Conservation (phyloP, 2,797 vertebrate genomes). For the Lepilemur ruficaudatus region DNA sequence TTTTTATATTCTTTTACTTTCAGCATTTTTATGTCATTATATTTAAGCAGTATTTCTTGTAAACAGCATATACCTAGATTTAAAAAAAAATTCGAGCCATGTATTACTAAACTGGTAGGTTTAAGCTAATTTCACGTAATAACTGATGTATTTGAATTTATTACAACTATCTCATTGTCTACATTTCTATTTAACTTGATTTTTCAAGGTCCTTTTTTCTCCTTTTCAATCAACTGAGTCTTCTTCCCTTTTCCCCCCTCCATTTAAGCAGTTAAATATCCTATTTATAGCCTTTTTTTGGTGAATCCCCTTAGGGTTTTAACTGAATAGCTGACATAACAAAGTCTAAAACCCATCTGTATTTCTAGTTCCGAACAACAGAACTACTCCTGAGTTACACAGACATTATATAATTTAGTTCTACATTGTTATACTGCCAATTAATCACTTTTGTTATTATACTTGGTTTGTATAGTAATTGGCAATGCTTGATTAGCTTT, state of each 20-base stretch:
- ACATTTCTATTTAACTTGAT: constrained; percentile 16
- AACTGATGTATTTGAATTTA: background rate
- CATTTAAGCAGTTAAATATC: constrained; percentile 11
- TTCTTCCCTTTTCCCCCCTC: background rate
- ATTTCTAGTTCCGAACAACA: constrained; percentile 30
- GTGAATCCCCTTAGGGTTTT: background rate
- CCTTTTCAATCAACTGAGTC: constrained; percentile 22
- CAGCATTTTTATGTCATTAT: background rate
- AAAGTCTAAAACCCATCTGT: constrained; percentile 48
- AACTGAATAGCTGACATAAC: background rate
- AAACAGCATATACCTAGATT: background rate
- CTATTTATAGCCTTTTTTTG: constrained; percentile 46
- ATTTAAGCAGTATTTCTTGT: background rate
- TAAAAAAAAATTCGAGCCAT: background rate
- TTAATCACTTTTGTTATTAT: background rate
- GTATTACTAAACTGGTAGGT: constrained; percentile 13
- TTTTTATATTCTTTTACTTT: constrained; percentile 8
- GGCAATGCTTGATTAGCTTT: background rate
- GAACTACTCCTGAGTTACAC: background rate
- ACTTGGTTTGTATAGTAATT: background rate
- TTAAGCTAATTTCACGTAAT: constrained; percentile 1
- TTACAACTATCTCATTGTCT: background rate
- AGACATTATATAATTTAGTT: constrained; percentile 9
- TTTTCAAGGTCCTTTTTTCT: constrained; percentile 26
- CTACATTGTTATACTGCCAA: background rate